Conservation (phyloP, 2,888 invertebrate species). For the Lasioglossum vierecki region DNA sequence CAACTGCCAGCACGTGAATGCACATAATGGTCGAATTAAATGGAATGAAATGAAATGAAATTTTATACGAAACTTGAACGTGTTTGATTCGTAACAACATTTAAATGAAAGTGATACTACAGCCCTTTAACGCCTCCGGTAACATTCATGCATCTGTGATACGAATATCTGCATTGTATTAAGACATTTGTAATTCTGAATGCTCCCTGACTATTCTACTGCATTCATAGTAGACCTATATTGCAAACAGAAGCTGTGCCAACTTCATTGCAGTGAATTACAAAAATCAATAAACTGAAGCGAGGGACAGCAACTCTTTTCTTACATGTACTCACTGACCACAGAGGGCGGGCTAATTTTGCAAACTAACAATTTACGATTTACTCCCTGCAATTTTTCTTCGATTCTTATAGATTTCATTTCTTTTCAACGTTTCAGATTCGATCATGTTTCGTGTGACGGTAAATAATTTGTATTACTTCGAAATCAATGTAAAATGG, state of each 20-base stretch:
- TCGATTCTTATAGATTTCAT: neutral
- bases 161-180: slow-evolving; percentile 4
- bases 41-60: neutral
- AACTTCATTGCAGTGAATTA: slow-evolving; percentile 14
- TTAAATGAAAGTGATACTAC: neutral
- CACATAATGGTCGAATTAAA: neutral
- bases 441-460: neutral
- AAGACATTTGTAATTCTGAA: slow-evolving; percentile 7
- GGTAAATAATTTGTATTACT: neutral
- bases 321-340: neutral
- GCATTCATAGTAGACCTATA: slow-evolving; percentile 11
- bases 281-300: slow-evolving; percentile 11
- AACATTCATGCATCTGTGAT: neutral
- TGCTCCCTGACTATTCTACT: neutral
- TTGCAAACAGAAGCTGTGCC: slow-evolving; percentile 4
- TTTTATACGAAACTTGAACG: neutral
- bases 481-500: neutral
- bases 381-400: neutral
- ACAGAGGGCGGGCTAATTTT: neutral
- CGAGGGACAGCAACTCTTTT: neutral
- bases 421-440: neutral
- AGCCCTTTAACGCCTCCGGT: neutral
- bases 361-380: neutral
- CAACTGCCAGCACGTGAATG: neutral
- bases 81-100: neutral